Conservation (phyloP, 1,140 invertebrate genomes). For the Helicoverpa zea region DNA sequence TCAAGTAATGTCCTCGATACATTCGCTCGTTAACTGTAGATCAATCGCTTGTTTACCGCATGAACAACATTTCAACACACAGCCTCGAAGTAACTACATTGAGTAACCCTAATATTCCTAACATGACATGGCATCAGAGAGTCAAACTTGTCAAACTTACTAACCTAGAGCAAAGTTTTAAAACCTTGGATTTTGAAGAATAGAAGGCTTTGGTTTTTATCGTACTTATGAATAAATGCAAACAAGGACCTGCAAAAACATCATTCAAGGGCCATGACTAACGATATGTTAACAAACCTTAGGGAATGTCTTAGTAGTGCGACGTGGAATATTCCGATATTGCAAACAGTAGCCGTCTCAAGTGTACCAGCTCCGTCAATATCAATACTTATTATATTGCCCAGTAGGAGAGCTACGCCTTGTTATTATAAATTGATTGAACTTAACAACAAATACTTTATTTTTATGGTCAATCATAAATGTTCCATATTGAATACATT, state of each 20-base stretch:
- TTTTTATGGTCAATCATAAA: background rate
- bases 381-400: conserved; percentile 22
- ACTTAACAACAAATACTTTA: background rate
- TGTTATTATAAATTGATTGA: conserved; percentile 14
- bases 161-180: too few relatives aligned
- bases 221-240: background rate
- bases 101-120: too few relatives aligned
- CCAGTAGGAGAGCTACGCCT: background rate
- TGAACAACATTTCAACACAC: background rate
- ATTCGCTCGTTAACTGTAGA: conserved; percentile 29
- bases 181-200: too few relatives aligned
- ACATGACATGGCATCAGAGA: too few relatives aligned
- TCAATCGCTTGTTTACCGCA: conserved; percentile 28
- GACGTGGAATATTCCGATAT: conserved; percentile 40
- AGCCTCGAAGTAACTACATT: too few relatives aligned
- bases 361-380: background rate
- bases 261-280: conserved; percentile 31
- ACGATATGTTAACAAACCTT: conserved; percentile 52
- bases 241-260: conserved; percentile 11
- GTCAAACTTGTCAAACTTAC: too few relatives aligned
- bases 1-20: conserved; percentile 33
- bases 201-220: too few relatives aligned
- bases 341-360: background rate
- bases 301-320: background rate
- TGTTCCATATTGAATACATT: background rate